Evolutionary conservation across 2,888 invertebrate genomes (phyloP).

Genomic region (Yponomeuta malinellus): DNA sequence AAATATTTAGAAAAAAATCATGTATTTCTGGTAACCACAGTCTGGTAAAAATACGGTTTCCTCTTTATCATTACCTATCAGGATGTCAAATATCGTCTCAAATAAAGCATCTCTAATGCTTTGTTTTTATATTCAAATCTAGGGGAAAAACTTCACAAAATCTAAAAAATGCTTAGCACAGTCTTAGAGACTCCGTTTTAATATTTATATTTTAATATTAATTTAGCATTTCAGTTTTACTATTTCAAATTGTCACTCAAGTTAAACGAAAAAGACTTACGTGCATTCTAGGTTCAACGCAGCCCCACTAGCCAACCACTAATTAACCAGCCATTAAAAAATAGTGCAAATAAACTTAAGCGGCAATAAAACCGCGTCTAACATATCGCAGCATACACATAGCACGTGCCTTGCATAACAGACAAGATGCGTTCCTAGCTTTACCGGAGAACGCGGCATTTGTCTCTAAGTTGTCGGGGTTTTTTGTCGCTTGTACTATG

Average conservation of each 20-base stretch:
- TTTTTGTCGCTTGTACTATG: background rate
- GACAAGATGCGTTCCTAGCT: background rate
- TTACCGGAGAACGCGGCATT: constrained; percentile 4
- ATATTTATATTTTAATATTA: too few species aligned
- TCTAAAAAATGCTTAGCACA: too few species aligned
- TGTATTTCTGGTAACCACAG: too few species aligned
- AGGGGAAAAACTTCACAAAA: too few species aligned
- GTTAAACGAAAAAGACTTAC: background rate
- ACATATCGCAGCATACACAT: background rate
- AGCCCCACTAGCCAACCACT: background rate
- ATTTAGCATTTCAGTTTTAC: too few species aligned
- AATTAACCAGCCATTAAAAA: background rate
- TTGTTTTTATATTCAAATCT: too few species aligned
- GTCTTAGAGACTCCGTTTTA: too few species aligned
- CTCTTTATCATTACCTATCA: too few species aligned
- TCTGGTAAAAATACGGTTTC: too few species aligned
- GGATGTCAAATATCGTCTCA: too few species aligned
- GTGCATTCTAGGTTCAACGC: background rate
- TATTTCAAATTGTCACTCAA: background rate
- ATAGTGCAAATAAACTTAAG: background rate
- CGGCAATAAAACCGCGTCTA: background rate
- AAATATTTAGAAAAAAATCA: background rate
- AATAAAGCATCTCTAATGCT: too few species aligned
- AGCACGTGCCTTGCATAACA: constrained; percentile 3
- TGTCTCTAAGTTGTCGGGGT: constrained; percentile 1